phyloP scores from a whole-genome alignment of 1,140 invertebrate species.

The Cecropterus lyciades region DNA sequence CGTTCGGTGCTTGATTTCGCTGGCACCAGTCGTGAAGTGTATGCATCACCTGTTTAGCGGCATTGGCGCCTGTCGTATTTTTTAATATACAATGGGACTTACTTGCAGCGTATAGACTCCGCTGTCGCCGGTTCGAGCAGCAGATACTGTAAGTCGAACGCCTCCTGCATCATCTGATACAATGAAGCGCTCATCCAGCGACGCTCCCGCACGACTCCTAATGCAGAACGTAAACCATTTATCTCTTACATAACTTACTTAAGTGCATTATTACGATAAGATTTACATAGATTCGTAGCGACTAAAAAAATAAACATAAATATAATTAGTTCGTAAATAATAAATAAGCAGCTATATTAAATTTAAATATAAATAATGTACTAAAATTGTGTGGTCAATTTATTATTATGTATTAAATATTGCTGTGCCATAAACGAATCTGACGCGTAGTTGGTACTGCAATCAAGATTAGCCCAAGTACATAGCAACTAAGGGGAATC shows the following conservation, averaged over 20 bases:
- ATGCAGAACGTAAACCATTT: background rate
- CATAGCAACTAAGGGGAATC: conserved; percentile 21
- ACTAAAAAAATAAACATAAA: no score
- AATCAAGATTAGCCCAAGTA: conserved; percentile 26
- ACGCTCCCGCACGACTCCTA: conserved; percentile 75
- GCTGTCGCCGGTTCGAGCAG: conserved; percentile 67
- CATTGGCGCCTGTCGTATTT: background rate
- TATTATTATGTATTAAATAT: conserved; percentile 5
- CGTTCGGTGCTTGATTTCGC: background rate
- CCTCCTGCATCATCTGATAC: conserved; percentile 66
- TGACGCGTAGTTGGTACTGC: conserved; percentile 9
- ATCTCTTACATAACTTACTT: no score
- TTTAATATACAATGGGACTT: conserved; percentile 28
- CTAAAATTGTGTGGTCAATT: conserved; percentile 1
- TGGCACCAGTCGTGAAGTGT: background rate
- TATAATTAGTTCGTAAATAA: no score
- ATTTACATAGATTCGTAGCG: no score
- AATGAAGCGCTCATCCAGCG: conserved; percentile 69
- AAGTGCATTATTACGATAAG: no score
- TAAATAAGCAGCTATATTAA: no score
- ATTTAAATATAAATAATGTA: no score
- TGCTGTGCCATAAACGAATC: background rate
- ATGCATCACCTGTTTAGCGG: background rate
- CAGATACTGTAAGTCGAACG: conserved; percentile 67
- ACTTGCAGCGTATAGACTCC: conserved; percentile 78